phyloP scores from a whole-genome alignment of 2,888 invertebrate genomes.

The Drosophila stalkeri region DNA sequence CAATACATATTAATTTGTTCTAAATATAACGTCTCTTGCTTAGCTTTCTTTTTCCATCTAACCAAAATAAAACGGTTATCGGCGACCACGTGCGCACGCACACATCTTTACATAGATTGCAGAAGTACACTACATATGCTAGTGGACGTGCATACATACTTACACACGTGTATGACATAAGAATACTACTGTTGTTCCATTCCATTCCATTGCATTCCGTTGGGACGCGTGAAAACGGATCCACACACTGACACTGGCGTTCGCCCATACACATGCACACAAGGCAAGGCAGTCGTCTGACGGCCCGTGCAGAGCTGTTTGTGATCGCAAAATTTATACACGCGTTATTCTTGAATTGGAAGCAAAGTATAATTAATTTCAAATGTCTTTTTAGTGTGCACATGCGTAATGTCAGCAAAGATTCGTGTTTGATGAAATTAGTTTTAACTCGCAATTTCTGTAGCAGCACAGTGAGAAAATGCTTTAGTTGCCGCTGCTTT shows the following conservation, averaged over 20 bases:
- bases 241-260: slow-evolving; percentile 6
- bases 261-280: slow-evolving; percentile 13
- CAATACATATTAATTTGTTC: neutral
- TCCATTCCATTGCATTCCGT: slow-evolving; percentile 41
- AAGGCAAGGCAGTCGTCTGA: slow-evolving; percentile 33
- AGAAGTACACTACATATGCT: neutral
- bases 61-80: slow-evolving; percentile 32
- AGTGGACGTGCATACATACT: neutral
- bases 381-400: slow-evolving; percentile 14
- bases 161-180: slow-evolving; percentile 36
- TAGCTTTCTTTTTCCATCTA: neutral
- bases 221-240: slow-evolving; percentile 41
- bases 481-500: slow-evolving; percentile 37
- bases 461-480: slow-evolving; percentile 33
- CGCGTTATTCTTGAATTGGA: slow-evolving; percentile 29
- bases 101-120: slow-evolving; percentile 16
- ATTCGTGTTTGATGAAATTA: slow-evolving; percentile 15
- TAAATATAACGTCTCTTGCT: neutral
- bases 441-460: neutral
- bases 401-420: slow-evolving; percentile 21
- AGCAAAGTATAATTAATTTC: slow-evolving; percentile 18
- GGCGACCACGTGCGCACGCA: slow-evolving; percentile 50
- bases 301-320: slow-evolving; percentile 37
- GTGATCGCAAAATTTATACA: slow-evolving; percentile 49
- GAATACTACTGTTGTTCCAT: slow-evolving; percentile 32